Evolutionary conservation across 1,140 invertebrate species (phyloP).

Genomic region (Drosophila watanabei): DNA sequence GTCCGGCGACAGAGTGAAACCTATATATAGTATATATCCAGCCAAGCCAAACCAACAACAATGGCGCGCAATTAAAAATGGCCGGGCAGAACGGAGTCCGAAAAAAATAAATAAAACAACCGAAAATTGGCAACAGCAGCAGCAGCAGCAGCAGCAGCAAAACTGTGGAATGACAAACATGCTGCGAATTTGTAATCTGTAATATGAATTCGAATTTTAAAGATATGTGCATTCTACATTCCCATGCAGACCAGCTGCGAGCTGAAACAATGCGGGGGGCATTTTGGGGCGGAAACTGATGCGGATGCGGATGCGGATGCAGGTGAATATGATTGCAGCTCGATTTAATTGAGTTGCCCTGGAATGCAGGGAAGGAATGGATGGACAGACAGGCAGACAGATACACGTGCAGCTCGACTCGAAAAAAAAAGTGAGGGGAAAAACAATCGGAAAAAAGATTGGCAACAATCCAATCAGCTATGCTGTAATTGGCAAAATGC

Average conservation of each 20-base stretch:
- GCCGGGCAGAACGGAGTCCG: slow-evolving; percentile 33
- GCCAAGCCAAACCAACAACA: slow-evolving; percentile 63
- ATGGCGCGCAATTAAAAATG: slow-evolving; percentile 80
- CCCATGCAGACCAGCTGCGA: slow-evolving; percentile 20
- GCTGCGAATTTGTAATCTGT: slow-evolving; percentile 83
- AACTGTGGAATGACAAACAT: slow-evolving; percentile 77
- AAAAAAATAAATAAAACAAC: slow-evolving; percentile 47
- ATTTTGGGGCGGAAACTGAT: slow-evolving; percentile 18
- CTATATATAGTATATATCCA: slow-evolving; percentile 18
- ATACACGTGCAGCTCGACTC: slow-evolving; percentile 2
- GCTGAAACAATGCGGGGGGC: slow-evolving; percentile 44
- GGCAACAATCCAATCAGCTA: slow-evolving; percentile 77
- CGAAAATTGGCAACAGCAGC: slow-evolving; percentile 32
- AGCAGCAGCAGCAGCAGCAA: slow-evolving; percentile 7
- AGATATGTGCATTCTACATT: slow-evolving; percentile 44
- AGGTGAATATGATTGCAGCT: slow-evolving; percentile 75
- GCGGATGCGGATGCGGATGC: slow-evolving; percentile 39
- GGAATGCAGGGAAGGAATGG: slow-evolving; percentile 38
- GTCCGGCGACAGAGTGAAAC: slow-evolving; percentile 21
- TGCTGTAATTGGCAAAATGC: slow-evolving; percentile 77
- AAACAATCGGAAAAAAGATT: slow-evolving; percentile 50
- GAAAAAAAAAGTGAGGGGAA: slow-evolving; percentile 17
- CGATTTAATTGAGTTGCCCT: slow-evolving; percentile 77
- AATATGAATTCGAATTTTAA: slow-evolving; percentile 73
- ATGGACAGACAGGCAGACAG: slow-evolving; percentile 4